Evolutionary conservation across 2,888 invertebrate genomes (phyloP), one percentile per base, ranked within the genome.

Genomic region (Stenodema calcarata): DNA sequence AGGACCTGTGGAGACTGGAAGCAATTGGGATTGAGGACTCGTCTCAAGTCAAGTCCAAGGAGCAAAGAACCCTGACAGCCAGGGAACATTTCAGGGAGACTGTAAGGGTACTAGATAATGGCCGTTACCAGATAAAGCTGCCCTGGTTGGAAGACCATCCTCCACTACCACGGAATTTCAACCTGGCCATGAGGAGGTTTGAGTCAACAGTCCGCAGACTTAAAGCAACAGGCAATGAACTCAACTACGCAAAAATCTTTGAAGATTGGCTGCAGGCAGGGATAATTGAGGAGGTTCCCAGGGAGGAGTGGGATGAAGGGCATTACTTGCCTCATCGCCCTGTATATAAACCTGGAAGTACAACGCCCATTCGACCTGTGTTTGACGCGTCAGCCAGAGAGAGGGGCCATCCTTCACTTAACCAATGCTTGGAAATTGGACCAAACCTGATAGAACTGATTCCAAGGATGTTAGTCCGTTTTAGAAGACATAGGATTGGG

Each of bases 111-210:
- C 89, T 90, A 47, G 69, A 87, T 3, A 89, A 90, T 16, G 89
- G 90, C 6, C 88, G 90, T 0, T 91, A 90, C 87, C 90, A 90
- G 83, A 90, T 91, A 0, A 69, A 86, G 28, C 87, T 91, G 14
- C 90, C 91, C 11, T 90, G 90, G 90, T 88, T 89, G 23, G 89
- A 90, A 18, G 89, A 89, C 76, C 90, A 90, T 87, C 90, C 90
- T 0, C 89, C 89, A 6, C 76, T 91, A 0, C 85, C 89, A 23
- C 79, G 78, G 69, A 90, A 90, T 87, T 89, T 88, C 44, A 76
- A 88, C 14, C 28, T 89, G n/a, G 89, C 90, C 0, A 81, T 86
- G 50, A 90, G 88, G 47, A 88, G 90, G 76, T 86, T 91, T n/a
- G 73, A 89, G 27, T 86, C 81, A 14, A 89, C 88, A 0, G 73